phyloP scores from a whole-genome alignment of 2,113 vertebrate genomes.

The Nesoenas mayeri region DNA sequence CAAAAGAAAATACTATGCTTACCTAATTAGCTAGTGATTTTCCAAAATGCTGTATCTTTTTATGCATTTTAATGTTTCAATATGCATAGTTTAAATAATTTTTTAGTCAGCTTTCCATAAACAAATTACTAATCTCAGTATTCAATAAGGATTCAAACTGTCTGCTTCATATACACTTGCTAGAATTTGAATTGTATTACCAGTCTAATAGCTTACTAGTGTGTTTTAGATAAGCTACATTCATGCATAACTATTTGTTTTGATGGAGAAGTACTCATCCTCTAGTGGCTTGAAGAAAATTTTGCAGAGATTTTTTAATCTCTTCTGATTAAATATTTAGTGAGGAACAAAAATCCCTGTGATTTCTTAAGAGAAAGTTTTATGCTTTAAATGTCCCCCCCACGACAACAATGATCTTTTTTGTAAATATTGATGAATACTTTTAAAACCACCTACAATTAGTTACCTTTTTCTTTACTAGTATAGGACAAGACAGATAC shows the following conservation, averaged over 20 bases:
- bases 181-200: constrained; percentile 54
- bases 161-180: constrained; percentile 19
- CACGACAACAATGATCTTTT: neutral
- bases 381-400: neutral
- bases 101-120: neutral
- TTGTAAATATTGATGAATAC: neutral
- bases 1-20: neutral
- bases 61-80: neutral
- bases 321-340: constrained; percentile 59
- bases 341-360: neutral
- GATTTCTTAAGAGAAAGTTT: neutral
- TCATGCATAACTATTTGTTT: constrained; percentile 53
- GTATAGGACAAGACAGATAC: neutral
- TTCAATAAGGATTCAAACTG: neutral
- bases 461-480: neutral
- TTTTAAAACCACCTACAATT: neutral
- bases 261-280: constrained; percentile 43
- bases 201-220: constrained; percentile 45
- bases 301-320: neutral
- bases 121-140: neutral
- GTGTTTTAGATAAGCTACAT: constrained; percentile 44
- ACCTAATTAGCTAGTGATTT: neutral
- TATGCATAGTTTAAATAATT: neutral
- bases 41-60: neutral
- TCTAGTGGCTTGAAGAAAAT: constrained; percentile 35